Evolutionary conservation across 1,140 invertebrate species (phyloP), one percentile per base, ranked within the genome.

Genomic region (Chlorops oryzae): DNA sequence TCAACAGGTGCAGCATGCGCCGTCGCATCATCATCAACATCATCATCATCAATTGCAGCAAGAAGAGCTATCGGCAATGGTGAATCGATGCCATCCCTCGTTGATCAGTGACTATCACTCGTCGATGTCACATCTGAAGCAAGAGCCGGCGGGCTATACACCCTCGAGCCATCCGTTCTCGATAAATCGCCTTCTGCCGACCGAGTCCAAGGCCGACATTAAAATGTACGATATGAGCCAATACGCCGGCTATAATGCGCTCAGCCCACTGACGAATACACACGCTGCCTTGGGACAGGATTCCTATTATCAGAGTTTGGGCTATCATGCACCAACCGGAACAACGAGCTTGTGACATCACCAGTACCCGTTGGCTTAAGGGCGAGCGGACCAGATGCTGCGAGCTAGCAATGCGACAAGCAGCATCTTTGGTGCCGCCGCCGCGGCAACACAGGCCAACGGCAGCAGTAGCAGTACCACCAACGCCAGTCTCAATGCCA

Each of bases 81-180:
- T 84, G 23, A 79, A 79, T 13, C 67, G 81, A 4, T 81, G 79
- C 54, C 76, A 83, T 47, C 81, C 80, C 39, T 73, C 75, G 15
- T 73, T 79, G 35, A 74, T 77, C 27, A 75, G 76, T 40, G 75
- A 75, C 42, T 80, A 80, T 47, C 78, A 84, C 62, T 75, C 76
- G 63, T 70, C 80, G 68, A 79, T 81, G 44, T 84, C 83, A 54
- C 74, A 89, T 60, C 87, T 89, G 70, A 86, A 89, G 70, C 86
- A 90, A 66, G 83, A 85, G 22, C 73, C 81, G 10, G 82, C 82
- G n/a, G 77, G 77, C 47, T 88, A 87, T 59, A 84, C 86, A 24
- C 81, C 86, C 7, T 85, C 87, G 48, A 85, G 80, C 67, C 89
- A 95, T 72, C 92, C 93, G 1, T 96, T 96, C 75, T 92, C 90